phyloP scores from a whole-genome alignment of 2,797 vertebrate species.

The Sebastes kiyomatsui region DNA sequence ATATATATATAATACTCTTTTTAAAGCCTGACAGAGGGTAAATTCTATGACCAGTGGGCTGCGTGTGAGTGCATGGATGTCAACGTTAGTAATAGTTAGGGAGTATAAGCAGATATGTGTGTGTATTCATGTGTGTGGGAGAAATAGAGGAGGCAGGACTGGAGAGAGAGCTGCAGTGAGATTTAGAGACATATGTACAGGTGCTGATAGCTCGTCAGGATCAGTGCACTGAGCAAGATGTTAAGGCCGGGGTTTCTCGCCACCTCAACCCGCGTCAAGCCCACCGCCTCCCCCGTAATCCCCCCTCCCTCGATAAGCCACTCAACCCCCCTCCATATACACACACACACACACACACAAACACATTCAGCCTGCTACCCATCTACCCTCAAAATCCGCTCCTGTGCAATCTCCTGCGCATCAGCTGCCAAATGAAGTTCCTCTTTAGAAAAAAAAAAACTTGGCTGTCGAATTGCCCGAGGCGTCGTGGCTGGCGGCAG shows the following conservation, averaged over 20 bases:
- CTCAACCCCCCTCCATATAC: slow-evolving; percentile 21
- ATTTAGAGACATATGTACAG: slow-evolving; percentile 92
- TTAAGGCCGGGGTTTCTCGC: slow-evolving; percentile 88
- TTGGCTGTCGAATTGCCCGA: slow-evolving; percentile 87
- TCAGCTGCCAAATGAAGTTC: slow-evolving; percentile 98
- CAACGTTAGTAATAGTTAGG: slow-evolving; percentile 6
- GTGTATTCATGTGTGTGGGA: neutral
- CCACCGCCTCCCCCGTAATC: slow-evolving; percentile 52
- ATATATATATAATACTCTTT: neutral
- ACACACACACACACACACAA: slow-evolving; percentile 22
- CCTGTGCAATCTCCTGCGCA: slow-evolving; percentile 91
- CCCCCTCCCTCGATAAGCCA: slow-evolving; percentile 54
- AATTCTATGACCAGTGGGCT: slow-evolving; percentile 4
- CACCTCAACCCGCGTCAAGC: slow-evolving; percentile 53
- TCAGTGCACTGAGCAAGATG: slow-evolving; percentile 88
- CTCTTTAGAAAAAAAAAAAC: slow-evolving; percentile 76
- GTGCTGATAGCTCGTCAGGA: slow-evolving; percentile 86
- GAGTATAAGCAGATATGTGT: slow-evolving; percentile 11
- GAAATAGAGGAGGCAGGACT: slow-evolving; percentile 13
- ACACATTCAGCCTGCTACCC: slow-evolving; percentile 43
- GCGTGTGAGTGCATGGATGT: slow-evolving; percentile 3
- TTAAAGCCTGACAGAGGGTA: neutral
- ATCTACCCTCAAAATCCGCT: slow-evolving; percentile 63
- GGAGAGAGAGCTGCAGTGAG: slow-evolving; percentile 66
- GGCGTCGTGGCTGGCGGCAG: slow-evolving; percentile 82